phyloP scores from a whole-genome alignment of 2,888 invertebrate genomes.

The Acleris laterana region DNA sequence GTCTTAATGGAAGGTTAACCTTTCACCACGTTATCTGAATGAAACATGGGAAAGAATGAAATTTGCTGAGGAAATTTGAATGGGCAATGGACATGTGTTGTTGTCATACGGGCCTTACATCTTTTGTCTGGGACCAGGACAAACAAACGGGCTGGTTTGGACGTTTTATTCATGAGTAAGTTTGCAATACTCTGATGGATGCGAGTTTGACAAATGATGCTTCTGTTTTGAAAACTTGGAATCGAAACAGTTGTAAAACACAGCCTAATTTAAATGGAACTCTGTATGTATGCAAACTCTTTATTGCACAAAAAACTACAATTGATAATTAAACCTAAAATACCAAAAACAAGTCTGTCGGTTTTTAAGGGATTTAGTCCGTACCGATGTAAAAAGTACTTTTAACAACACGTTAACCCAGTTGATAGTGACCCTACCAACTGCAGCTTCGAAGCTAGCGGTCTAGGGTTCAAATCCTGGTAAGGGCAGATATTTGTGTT shows the following conservation, averaged over 20 bases:
- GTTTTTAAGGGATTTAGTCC: no score
- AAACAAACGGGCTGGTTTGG: conserved; percentile 9
- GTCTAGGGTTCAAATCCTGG: no score
- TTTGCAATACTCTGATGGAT: conserved; percentile 40
- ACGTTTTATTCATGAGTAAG: conserved; percentile 4
- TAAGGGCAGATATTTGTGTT: no score
- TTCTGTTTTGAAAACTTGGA: neutral
- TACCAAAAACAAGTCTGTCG: no score
- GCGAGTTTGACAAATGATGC: conserved; percentile 51
- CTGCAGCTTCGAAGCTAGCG: no score
- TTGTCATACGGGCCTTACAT: neutral
- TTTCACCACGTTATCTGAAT: conserved; percentile 14
- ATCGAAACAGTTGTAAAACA: neutral
- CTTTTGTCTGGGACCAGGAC: conserved; percentile 18
- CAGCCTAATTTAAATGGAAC: neutral
- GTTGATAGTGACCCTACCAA: no score
- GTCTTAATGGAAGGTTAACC: conserved; percentile 27
- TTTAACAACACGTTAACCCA: no score
- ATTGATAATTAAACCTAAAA: no score
- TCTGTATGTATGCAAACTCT: neutral
- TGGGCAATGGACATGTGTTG: conserved; percentile 14
- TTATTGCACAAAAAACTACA: neutral
- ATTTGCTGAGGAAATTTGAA: conserved; percentile 10
- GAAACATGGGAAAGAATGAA: conserved; percentile 13
- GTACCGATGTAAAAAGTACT: no score